Evolutionary conservation across 2,113 vertebrate species (phyloP), one percentile per base, ranked within the genome.

Genomic region (Dicentrarchus labrax): DNA sequence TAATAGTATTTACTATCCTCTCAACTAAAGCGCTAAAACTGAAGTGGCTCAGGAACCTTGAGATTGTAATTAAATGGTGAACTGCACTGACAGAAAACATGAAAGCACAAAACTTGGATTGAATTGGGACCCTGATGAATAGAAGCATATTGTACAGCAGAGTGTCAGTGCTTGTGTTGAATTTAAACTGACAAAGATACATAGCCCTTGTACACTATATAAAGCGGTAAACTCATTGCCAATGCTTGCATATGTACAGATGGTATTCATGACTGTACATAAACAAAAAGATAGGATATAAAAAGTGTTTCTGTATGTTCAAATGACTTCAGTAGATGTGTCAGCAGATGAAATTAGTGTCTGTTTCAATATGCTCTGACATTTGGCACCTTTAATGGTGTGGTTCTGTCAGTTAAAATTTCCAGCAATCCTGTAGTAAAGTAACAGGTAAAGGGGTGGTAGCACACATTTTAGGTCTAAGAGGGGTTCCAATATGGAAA

Each of bases 41-140:
- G 66, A 88, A 93, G 90, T 92, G 88, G 78, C 59, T 87, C 10
- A 0, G 62, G 66, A 89, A 86, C 91, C 92, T 93, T 93, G 91
- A 89, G 77, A 85, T 89, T 84, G 82, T 86, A 92, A 92, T 93
- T 91, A 93, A 93, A 91, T 86, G 75, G 72, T 83, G 86, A 90
- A 86, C 67, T 50, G 81, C 78, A 50, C 57, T 57, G 53, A 84
- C 67, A 84, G 68, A 79, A 90, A 90, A 86, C 83, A 77, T 73
- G 53, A 79, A 72, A 88, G 68, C 53, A n/a, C 50, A 82, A 86
- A 90, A 84, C 76, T 85, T 90, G 85, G 77, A 85, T 86, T 88
- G 80, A 89, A 86, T 90, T 87, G 59, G 41, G 56, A 68, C 88
- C 50, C 59, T 64, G 12, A 22, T 91, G 85, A 88, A 89, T 83